These are phyloP conservation scores for Sylvilagus bachmani DNA, from an alignment of 2,113 vertebrate genomes.

Conservation along the genomic window DNA sequence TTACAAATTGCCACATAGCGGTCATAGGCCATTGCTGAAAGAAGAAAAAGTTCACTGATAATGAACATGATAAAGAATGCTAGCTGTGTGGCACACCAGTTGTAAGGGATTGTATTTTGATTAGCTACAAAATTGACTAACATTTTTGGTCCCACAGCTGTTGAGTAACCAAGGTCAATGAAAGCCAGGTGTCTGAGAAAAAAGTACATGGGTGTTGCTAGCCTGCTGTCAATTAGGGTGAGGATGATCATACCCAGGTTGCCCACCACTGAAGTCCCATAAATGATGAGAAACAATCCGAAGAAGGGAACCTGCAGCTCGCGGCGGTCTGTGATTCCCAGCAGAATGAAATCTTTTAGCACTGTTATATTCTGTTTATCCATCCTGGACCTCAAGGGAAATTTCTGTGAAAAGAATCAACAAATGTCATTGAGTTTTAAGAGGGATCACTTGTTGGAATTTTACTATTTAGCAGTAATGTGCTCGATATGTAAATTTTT, in stretches of 20 bases:
- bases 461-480: no score
- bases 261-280: background rate
- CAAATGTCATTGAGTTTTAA: no score
- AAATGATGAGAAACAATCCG: conserved; percentile 51
- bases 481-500: no score
- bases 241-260: conserved; percentile 43
- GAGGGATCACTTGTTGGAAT: no score
- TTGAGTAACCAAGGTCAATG: conserved; percentile 79
- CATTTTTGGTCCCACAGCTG: conserved; percentile 69
- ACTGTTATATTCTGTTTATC: background rate
- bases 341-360: conserved; percentile 54
- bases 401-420: background rate
- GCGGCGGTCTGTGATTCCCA: conserved; percentile 50
- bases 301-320: conserved; percentile 66
- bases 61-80: conserved; percentile 64
- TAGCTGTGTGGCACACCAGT: conserved; percentile 25
- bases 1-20: conserved; percentile 74
- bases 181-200: conserved; percentile 76
- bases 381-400: background rate
- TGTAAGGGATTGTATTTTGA: conserved; percentile 42
- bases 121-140: background rate
- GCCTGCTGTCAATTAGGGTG: background rate
- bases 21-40: conserved; percentile 70
- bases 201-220: conserved; percentile 82
- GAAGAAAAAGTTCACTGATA: conserved; percentile 42